Conservation (phyloP, 2,888 invertebrate genomes). For the Scrobipalpa atriplicella region DNA sequence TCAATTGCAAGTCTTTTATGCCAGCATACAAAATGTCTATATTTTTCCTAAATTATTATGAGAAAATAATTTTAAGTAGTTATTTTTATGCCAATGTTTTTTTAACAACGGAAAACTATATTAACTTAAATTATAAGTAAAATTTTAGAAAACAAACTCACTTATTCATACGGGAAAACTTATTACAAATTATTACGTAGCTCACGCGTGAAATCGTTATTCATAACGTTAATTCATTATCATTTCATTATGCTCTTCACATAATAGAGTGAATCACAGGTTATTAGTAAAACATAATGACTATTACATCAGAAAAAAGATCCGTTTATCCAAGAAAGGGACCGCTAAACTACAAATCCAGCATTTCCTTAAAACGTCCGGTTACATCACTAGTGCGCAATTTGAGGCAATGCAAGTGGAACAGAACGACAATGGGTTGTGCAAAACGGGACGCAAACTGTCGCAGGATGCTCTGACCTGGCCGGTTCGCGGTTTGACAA, state of each 20-base stretch:
- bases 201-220: too few relatives aligned
- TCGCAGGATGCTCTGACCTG: conserved; percentile 57
- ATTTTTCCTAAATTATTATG: too few relatives aligned
- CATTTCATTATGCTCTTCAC: not conserved
- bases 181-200: too few relatives aligned
- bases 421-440: conserved; percentile 70
- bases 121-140: too few relatives aligned
- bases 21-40: too few relatives aligned
- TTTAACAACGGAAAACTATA: too few relatives aligned
- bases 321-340: conserved; percentile 13
- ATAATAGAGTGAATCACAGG: not conserved
- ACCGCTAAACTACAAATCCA: conserved; percentile 28
- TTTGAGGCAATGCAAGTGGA: conserved; percentile 66
- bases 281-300: not conserved
- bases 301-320: conserved; percentile 34
- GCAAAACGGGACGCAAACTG: conserved; percentile 58
- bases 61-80: too few relatives aligned
- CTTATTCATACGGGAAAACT: too few relatives aligned
- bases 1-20: too few relatives aligned
- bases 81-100: too few relatives aligned
- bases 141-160: too few relatives aligned
- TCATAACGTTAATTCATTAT: too few relatives aligned
- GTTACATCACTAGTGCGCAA: conserved; percentile 45
- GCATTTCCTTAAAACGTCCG: conserved; percentile 38
- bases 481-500: conserved; percentile 41